Evolutionary conservation across 2,797 vertebrate genomes (phyloP).

Genomic region (Anguilla anguilla): DNA sequence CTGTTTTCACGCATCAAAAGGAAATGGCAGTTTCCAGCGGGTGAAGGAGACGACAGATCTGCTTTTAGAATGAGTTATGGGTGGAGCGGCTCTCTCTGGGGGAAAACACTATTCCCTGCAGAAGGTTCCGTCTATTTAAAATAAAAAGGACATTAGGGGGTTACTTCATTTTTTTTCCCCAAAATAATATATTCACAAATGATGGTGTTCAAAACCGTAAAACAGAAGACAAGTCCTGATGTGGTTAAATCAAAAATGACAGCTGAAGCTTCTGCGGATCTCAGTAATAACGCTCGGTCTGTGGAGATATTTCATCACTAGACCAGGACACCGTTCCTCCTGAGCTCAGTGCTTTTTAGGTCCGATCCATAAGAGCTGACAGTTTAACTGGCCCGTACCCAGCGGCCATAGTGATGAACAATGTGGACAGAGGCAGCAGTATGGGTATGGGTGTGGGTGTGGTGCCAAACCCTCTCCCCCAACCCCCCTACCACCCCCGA

Average conservation of each 20-base stretch:
- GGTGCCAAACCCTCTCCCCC: background rate
- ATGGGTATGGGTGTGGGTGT: background rate
- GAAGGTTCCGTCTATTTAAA: background rate
- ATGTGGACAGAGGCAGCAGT: background rate
- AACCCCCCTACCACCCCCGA: background rate
- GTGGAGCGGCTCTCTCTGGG: constrained; percentile 6
- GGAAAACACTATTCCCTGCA: constrained; percentile 17
- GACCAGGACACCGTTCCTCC: background rate
- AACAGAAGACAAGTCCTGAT: background rate
- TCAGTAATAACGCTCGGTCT: background rate
- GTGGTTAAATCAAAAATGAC: background rate
- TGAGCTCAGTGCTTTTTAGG: background rate
- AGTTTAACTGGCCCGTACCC: background rate
- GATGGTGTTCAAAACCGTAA: background rate
- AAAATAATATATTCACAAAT: constrained; percentile 6
- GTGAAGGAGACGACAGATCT: background rate
- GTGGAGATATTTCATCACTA: background rate
- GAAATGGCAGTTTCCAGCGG: background rate
- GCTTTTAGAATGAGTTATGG: background rate
- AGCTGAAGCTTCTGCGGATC: background rate
- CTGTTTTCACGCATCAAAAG: background rate
- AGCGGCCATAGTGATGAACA: background rate
- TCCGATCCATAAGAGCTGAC: background rate
- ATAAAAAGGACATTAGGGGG: background rate
- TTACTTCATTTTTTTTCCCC: background rate